phyloP scores from a whole-genome alignment of 2,888 invertebrate genomes.

The Lacanobia wlatinum region DNA sequence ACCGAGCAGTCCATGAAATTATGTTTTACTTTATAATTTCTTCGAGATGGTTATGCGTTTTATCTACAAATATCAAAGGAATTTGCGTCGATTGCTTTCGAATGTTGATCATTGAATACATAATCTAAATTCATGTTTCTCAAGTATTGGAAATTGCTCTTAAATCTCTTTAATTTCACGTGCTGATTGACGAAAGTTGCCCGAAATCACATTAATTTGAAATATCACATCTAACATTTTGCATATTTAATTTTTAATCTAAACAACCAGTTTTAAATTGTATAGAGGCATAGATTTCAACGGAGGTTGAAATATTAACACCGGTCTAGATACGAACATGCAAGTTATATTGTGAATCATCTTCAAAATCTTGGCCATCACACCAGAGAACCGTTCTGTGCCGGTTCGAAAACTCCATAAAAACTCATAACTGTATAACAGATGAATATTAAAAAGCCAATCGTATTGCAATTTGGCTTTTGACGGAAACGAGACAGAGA shows the following conservation, averaged over 20 bases:
- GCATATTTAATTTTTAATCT: conserved; percentile 12
- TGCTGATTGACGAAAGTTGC: conserved; percentile 30
- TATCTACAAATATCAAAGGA: background rate
- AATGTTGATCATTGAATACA: conserved; percentile 12
- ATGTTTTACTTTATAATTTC: background rate
- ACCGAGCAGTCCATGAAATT: background rate
- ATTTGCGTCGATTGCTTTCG: background rate
- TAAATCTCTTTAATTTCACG: conserved; percentile 6
- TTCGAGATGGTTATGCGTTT: conserved; percentile 1
- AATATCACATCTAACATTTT: conserved; percentile 19
- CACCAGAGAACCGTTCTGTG: conserved; percentile 54
- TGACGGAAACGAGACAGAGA: conserved; percentile 40
- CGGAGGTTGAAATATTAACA: conserved; percentile 24
- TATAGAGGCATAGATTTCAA: conserved; percentile 13
- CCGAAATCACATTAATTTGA: conserved; percentile 20
- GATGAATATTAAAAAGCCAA: conserved; percentile 57
- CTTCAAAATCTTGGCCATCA: conserved; percentile 51
- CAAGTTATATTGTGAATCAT: conserved; percentile 54
- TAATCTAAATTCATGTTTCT: conserved; percentile 12
- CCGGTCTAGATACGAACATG: conserved; percentile 33
- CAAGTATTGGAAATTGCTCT: conserved; percentile 20
- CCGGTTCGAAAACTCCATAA: conserved; percentile 52
- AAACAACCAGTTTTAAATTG: conserved; percentile 22
- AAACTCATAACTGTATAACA: conserved; percentile 61
- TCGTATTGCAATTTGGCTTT: conserved; percentile 44